phyloP scores from a whole-genome alignment of 1,140 invertebrate genomes.

The Drosophila kurseongensis region DNA sequence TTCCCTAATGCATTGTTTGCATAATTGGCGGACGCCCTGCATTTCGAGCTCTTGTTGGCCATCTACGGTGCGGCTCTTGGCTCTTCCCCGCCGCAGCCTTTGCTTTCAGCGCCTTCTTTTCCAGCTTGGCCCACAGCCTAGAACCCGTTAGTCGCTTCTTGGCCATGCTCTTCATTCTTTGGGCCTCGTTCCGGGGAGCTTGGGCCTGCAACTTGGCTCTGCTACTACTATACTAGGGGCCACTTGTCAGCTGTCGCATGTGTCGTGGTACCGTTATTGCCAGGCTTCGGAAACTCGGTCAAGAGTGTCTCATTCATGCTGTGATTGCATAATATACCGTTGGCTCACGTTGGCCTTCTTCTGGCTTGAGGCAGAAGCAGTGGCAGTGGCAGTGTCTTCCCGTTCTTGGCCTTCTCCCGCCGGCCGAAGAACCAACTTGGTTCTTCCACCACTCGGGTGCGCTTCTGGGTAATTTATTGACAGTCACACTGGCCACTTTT shows the following conservation, averaged over 20 bases:
- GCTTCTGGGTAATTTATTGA: slow-evolving; percentile 79
- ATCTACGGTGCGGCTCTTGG: slow-evolving; percentile 2
- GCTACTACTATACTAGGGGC: slow-evolving; percentile 4
- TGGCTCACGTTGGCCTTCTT: slow-evolving; percentile 53
- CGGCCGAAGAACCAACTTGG: slow-evolving; percentile 4
- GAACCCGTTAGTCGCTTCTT: slow-evolving; percentile 73
- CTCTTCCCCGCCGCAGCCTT: slow-evolving; percentile 2
- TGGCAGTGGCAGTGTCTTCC: slow-evolving; percentile 15
- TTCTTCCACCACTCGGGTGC: slow-evolving; percentile 55
- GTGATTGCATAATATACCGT: slow-evolving; percentile 84
- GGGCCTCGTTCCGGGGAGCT: slow-evolving; percentile 29
- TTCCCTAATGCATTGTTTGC: slow-evolving; percentile 22
- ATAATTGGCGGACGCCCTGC: slow-evolving; percentile 40
- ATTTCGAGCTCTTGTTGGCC: slow-evolving; percentile 35
- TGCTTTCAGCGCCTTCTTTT: slow-evolving; percentile 20
- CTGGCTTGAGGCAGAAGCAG: too few relatives aligned
- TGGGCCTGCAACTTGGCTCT: slow-evolving; percentile 29
- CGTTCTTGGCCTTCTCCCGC: slow-evolving; percentile 50
- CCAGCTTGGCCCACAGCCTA: slow-evolving; percentile 45
- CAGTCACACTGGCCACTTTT: slow-evolving; percentile 70
- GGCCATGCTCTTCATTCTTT: slow-evolving; percentile 36
- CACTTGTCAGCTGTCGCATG: slow-evolving; percentile 79
- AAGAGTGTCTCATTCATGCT: slow-evolving; percentile 84
- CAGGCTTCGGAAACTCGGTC: slow-evolving; percentile 83
- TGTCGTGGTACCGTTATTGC: slow-evolving; percentile 77